Base-by-base conservation (phyloP, 2,888 invertebrate species). In the Troides helena region DNA sequence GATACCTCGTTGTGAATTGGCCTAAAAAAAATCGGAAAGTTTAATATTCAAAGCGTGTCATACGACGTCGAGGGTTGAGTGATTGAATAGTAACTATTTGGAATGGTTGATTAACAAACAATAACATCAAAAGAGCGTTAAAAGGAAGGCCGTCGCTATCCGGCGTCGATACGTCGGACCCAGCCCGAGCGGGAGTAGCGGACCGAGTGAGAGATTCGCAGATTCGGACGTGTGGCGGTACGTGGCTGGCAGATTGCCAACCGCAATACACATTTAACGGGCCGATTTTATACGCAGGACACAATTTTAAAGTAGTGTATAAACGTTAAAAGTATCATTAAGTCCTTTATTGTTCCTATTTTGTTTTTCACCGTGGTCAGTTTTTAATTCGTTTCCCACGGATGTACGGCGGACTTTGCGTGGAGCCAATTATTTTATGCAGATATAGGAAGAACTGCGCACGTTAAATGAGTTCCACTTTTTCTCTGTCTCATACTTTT, bases 261-360 rank as follows among this genome's bases (percentile, higher is more conserved):
- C 85, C 85, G 81, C 87, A 84, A 86, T 88, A 88, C 83, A 86
- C 84, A 84, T 86, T 86, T 85, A 84, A 87, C 84, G 80, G 81
- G 78, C 75, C 83, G 82, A 84, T 88, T 89, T 88, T 88, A 87
- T 86, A 85, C 85, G 84, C 85, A 85, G 86, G 83, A 86, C 87
- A 87, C 86, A 83, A 85, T 88, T 89, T 86, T 86, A 86, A 89
- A 90, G 85, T 85, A 86, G 81, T 85, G 82, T 81, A 85, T 88
- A 86, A 87, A 87, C 80, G 82, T 85, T 87, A 85, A 85, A 85
- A 83, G 84, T 85, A 83, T 84, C 83, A 86, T 86, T 85, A 82
- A 84, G 83, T 83, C 73, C 69, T 74, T 72, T 77, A 74, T 76
- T 79, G 75, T 80, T 75, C 74, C 78, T 79, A 66, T 82, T 80